Conservation (phyloP, 2,888 invertebrate species). For the Lysandra bellargus region DNA sequence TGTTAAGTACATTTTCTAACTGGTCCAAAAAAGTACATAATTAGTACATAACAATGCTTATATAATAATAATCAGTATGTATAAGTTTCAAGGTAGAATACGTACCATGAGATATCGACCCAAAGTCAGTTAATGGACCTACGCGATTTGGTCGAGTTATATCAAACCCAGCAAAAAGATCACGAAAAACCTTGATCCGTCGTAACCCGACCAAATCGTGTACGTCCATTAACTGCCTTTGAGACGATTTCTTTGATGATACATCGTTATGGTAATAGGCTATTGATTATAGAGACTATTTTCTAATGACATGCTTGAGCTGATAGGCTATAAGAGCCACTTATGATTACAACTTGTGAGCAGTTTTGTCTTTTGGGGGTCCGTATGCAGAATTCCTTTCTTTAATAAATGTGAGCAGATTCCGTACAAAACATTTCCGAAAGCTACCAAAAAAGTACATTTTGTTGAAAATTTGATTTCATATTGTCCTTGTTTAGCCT, state of each 20-base stretch:
- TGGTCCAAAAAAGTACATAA: slow-evolving; percentile 6
- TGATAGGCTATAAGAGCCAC: slow-evolving; percentile 7
- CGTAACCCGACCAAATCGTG: neutral
- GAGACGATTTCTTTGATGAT: neutral
- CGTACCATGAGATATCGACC: neutral
- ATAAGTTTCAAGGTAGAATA: neutral
- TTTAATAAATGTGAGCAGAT: neutral
- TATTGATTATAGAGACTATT: slow-evolving; percentile 12
- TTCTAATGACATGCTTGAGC: slow-evolving; percentile 7
- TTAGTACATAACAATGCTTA: slow-evolving; percentile 18
- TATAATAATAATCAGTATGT: slow-evolving; percentile 18
- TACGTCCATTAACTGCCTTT: neutral
- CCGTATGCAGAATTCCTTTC: neutral
- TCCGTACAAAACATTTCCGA: neutral
- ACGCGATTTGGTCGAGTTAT: neutral
- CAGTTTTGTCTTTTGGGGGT: neutral
- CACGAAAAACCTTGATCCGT: neutral
- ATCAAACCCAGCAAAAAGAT: neutral
- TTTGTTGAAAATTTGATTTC: no score
- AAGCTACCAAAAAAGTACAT: no score
- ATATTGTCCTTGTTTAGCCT: no score
- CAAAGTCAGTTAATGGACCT: neutral
- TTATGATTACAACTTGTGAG: slow-evolving; percentile 10
- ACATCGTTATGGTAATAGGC: slow-evolving; percentile 25
- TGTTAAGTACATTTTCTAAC: slow-evolving; percentile 11